Percentiles rank a stretch among this genome's conserved stretches.
Evolutionary conservation across 37 sponge, comb jelly and placozoan genomes (phyloP).

Genomic region (Haliclona indistincta): DNA sequence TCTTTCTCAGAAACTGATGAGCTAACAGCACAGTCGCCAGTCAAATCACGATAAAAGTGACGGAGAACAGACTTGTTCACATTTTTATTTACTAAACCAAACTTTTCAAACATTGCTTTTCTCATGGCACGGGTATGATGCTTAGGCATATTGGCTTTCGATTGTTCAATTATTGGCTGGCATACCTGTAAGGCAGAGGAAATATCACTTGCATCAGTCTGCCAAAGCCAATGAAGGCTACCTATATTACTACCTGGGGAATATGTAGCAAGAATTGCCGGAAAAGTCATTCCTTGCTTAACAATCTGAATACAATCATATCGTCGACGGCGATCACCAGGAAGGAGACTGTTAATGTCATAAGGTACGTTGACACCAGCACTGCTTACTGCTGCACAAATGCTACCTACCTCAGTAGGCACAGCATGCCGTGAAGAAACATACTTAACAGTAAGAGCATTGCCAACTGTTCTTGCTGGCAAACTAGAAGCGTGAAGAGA

Average conservation of each 20-base stretch:
- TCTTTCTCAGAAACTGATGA: constrained; percentile 8
- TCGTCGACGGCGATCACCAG: not conserved
- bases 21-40: constrained; percentile 3
- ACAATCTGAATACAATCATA: not conserved
- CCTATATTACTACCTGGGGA: constrained; percentile 21
- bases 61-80: constrained; percentile 8
- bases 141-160: constrained; percentile 19
- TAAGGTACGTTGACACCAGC: not conserved
- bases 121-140: constrained; percentile 37
- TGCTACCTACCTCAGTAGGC: not conserved
- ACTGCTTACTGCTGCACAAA: not conserved
- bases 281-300: constrained; percentile 2
- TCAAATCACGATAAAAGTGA: constrained; percentile 17
- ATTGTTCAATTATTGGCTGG: constrained; percentile 13
- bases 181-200: not conserved
- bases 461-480: constrained; percentile 3
- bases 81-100: constrained; percentile 13
- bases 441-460: constrained; percentile 1
- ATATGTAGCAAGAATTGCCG: constrained; percentile 15
- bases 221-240: constrained; percentile 19
- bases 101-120: constrained; percentile 33
- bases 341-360: constrained; percentile 4
- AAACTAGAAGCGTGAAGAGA: not conserved
- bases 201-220: not conserved
- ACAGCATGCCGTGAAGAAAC: constrained; percentile 2